Evolutionary conservation across 1,140 invertebrate genomes (phyloP).

Genomic region (Temnothorax curvispinosus): DNA sequence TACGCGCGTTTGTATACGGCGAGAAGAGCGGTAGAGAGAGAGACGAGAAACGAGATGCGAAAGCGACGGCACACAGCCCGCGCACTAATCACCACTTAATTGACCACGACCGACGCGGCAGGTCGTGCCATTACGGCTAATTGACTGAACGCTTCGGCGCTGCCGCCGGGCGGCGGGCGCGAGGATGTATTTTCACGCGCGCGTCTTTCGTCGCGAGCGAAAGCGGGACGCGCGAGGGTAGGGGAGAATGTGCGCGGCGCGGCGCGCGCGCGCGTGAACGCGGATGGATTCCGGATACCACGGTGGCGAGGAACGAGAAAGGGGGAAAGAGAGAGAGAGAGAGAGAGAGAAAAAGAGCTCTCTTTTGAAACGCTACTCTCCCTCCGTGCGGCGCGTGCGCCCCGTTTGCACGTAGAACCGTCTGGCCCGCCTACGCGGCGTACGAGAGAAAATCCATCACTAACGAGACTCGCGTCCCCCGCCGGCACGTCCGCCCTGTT

Average conservation of each 20-base stretch:
- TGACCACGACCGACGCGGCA: slow-evolving; percentile 75
- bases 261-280: neutral
- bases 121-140: slow-evolving; percentile 77
- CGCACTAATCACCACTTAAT: slow-evolving; percentile 80
- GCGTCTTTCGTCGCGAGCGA: slow-evolving; percentile 37
- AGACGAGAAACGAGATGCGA: neutral
- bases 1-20: too few relatives aligned
- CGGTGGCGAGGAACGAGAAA: neutral
- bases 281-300: neutral
- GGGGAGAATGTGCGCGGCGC: too few relatives aligned
- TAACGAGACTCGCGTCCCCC: slow-evolving; percentile 52
- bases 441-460: slow-evolving; percentile 68
- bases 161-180: slow-evolving; percentile 59
- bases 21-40: neutral
- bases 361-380: slow-evolving; percentile 39
- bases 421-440: slow-evolving; percentile 56
- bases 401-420: slow-evolving; percentile 27
- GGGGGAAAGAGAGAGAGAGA: neutral
- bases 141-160: slow-evolving; percentile 74
- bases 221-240: neutral
- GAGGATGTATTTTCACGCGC: slow-evolving; percentile 71
- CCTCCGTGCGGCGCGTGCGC: slow-evolving; percentile 48
- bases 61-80: slow-evolving; percentile 59
- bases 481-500: neutral
- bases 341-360: neutral